Evolutionary conservation across 2,113 vertebrate genomes (phyloP).

Genomic region (Chrysemys picta): DNA sequence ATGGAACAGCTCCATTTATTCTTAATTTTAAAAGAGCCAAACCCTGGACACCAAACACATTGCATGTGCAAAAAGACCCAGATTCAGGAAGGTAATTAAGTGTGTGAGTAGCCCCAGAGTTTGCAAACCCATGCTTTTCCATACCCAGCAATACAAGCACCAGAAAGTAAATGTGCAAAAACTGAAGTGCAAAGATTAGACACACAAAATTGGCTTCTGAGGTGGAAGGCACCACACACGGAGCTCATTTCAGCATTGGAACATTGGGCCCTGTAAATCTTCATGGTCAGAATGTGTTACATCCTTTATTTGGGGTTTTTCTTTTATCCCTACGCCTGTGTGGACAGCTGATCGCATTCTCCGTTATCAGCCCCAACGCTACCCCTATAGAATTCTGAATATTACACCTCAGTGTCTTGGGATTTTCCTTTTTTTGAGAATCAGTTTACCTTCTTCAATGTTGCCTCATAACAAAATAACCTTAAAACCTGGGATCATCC

Average conservation of each 20-base stretch:
- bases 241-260: constrained; percentile 45
- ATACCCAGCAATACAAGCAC: background rate
- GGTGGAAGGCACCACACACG: constrained; percentile 53
- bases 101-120: background rate
- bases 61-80: background rate
- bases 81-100: background rate
- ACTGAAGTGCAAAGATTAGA: background rate
- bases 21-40: fast-evolving
- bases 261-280: constrained; percentile 33
- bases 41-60: background rate
- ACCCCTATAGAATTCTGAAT: background rate
- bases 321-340: background rate
- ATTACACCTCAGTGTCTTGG: fast-evolving
- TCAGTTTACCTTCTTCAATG: background rate
- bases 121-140: background rate
- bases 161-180: background rate
- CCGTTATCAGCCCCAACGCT: background rate
- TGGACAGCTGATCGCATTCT: background rate
- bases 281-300: constrained; percentile 47
- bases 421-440: background rate
- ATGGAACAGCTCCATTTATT: background rate
- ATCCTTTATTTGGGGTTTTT: constrained; percentile 42
- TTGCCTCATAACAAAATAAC: background rate
- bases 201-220: constrained; percentile 15
- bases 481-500: background rate